phyloP scores from a whole-genome alignment of 2,888 invertebrate species.

The Chesias legatella region DNA sequence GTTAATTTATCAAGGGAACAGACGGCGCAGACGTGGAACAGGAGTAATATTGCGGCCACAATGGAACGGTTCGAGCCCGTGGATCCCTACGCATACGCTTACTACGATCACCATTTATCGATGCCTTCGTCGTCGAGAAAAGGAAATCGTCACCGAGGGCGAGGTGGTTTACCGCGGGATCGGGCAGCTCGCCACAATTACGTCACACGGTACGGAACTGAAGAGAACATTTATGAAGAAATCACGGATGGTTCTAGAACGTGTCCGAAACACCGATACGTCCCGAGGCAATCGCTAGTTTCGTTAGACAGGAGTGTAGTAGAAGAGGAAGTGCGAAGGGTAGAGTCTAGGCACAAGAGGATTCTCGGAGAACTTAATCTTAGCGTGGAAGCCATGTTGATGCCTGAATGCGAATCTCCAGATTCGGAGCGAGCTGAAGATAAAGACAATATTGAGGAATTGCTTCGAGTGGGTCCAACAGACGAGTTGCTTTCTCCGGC shows the following conservation, averaged over 20 bases:
- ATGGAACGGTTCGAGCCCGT: constrained; percentile 83
- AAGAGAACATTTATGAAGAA: constrained; percentile 92
- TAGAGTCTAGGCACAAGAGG: constrained; percentile 90
- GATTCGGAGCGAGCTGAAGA: constrained; percentile 83
- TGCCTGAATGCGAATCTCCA: constrained; percentile 87
- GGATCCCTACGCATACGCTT: constrained; percentile 90
- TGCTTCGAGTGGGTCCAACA: constrained; percentile 85
- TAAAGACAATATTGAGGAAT: constrained; percentile 82
- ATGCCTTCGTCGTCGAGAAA: constrained; percentile 78
- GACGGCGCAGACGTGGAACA: constrained; percentile 79
- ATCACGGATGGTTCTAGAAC: constrained; percentile 84
- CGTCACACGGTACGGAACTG: constrained; percentile 89
- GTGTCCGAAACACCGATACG: constrained; percentile 73
- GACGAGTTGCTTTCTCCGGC: constrained; percentile 87
- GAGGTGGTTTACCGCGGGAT: constrained; percentile 65
- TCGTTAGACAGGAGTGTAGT: constrained; percentile 86
- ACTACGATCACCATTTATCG: constrained; percentile 88
- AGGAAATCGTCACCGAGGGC: constrained; percentile 66
- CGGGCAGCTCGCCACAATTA: constrained; percentile 83
- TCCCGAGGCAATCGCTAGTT: constrained; percentile 81
- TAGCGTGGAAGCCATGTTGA: constrained; percentile 93
- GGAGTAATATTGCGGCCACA: constrained; percentile 83
- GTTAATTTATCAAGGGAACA: constrained; percentile 67
- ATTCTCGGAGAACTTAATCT: constrained; percentile 92
- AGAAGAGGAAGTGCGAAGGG: constrained; percentile 90